Evolutionary conservation across 1,140 invertebrate genomes (phyloP).

Genomic region (Drosophila ambigua): DNA sequence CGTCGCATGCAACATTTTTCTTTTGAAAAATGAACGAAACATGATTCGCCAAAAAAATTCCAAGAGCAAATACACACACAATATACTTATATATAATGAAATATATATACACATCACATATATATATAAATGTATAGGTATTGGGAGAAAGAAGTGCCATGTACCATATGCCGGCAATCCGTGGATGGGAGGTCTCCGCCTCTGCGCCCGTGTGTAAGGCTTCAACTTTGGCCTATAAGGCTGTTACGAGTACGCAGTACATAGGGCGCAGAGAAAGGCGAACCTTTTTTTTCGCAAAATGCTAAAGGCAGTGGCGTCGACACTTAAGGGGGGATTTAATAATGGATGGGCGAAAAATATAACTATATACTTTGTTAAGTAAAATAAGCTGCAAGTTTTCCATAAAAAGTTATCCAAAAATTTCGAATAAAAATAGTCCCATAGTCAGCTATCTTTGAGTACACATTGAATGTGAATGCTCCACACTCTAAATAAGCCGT

Average conservation of each 20-base stretch:
- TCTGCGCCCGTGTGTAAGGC: constrained; percentile 12
- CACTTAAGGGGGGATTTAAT: too few relatives aligned
- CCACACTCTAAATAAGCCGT: too few relatives aligned
- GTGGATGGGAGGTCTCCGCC: background rate
- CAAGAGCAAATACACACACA: constrained; percentile 25
- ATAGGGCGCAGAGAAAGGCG: constrained; percentile 14
- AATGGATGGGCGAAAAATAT: too few relatives aligned
- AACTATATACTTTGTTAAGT: too few relatives aligned
- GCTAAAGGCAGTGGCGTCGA: too few relatives aligned
- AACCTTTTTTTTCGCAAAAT: constrained; percentile 15
- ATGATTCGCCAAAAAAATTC: constrained; percentile 80
- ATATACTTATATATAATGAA: constrained; percentile 19
- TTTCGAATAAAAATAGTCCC: too few relatives aligned
- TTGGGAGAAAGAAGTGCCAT: constrained; percentile 40
- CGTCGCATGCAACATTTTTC: constrained; percentile 81
- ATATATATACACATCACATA: constrained; percentile 1
- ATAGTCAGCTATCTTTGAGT: too few relatives aligned
- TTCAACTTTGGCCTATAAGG: constrained; percentile 80
- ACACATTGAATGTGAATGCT: too few relatives aligned
- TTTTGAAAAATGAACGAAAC: constrained; percentile 83
- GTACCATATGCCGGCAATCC: constrained; percentile 18
- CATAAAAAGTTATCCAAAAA: too few relatives aligned
- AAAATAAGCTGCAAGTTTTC: too few relatives aligned
- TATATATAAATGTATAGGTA: constrained; percentile 15
- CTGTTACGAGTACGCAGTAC: constrained; percentile 11